Evolutionary conservation across 2,113 vertebrate genomes (phyloP).

Genomic region (Ceyx melanurus): DNA sequence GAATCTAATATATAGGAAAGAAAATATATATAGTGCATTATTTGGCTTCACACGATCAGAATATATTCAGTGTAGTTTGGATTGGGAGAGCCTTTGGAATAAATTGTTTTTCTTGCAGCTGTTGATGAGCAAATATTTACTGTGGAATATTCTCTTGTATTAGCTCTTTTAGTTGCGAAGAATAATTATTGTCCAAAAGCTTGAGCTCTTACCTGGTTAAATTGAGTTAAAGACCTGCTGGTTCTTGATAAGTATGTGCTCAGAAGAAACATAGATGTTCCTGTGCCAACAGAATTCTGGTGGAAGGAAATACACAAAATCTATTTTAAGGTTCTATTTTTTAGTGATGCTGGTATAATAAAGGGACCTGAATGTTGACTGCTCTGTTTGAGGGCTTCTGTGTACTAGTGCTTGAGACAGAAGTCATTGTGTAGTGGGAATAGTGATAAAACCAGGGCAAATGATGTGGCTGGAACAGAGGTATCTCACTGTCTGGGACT

Average conservation of each 20-base stretch:
- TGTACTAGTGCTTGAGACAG: not conserved
- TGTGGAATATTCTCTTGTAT: not conserved
- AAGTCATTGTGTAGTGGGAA: not conserved
- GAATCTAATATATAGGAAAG: not conserved
- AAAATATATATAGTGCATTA: not conserved
- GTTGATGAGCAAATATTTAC: not conserved
- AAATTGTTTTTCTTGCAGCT: not conserved
- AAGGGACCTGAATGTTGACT: not conserved
- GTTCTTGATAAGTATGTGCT: not conserved
- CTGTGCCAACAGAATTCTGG: not conserved
- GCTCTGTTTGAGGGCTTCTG: not conserved
- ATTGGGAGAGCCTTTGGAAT: not conserved
- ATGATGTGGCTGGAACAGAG: not conserved
- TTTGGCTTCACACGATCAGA: not conserved
- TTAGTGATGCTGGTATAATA: not conserved
- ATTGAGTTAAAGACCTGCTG: not conserved
- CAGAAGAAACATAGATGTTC: not conserved
- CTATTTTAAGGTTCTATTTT: not conserved
- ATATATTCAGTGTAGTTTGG: not conserved
- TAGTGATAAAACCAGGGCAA: not conserved
- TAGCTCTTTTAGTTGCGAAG: not conserved
- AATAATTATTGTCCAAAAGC: not conserved
- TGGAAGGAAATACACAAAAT: not conserved
- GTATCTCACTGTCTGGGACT: not conserved
- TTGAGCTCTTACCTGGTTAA: not conserved